Conservation (phyloP, 2,888 invertebrate species). For the Resseliella maxima region DNA sequence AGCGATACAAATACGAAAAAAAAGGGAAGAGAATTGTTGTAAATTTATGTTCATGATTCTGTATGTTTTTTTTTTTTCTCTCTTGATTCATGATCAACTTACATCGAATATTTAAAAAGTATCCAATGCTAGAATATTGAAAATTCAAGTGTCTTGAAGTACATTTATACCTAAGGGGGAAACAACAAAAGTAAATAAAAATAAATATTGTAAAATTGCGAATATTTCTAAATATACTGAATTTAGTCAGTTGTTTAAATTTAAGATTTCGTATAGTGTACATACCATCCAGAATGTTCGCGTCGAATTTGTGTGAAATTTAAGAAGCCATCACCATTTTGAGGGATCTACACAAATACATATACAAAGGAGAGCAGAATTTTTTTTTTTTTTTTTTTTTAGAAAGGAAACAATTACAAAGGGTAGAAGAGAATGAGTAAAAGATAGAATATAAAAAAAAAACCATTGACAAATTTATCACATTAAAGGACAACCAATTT, state of each 20-base stretch:
- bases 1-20: not conserved
- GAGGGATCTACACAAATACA: conserved; percentile 70
- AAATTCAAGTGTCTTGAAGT: conserved; percentile 85
- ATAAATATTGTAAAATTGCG: too few species aligned
- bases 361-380: not conserved
- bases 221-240: too few species aligned
- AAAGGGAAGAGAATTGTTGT: not conserved
- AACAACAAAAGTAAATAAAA: too few species aligned
- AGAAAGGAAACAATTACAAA: not conserved
- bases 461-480: not conserved
- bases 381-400: too few species aligned
- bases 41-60: not conserved
- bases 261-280: too few species aligned
- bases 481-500: conserved; percentile 7
- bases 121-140: conserved; percentile 89
- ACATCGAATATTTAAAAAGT: conserved; percentile 90
- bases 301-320: conserved; percentile 84
- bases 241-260: too few species aligned
- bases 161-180: too few species aligned
- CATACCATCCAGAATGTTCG: conserved; percentile 92
- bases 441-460: not conserved
- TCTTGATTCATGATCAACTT: conserved; percentile 68
- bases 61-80: not conserved
- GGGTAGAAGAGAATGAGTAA: not conserved
- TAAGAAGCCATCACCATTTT: conserved; percentile 81